phyloP scores from a whole-genome alignment of 1,140 invertebrate species.

The Drosophila santomea region DNA sequence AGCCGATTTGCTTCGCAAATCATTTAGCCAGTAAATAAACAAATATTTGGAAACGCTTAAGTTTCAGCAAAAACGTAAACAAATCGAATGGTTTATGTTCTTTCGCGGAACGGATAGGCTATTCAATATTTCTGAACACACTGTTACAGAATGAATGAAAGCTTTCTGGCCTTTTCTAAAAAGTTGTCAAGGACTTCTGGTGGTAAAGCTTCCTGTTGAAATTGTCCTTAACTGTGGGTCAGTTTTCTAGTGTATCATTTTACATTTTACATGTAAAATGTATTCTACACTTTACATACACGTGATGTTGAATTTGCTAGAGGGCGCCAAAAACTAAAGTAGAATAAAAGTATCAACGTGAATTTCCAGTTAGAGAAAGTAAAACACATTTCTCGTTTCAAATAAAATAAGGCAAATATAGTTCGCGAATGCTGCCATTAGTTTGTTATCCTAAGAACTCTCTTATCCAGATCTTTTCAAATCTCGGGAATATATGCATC shows the following conservation, averaged over 20 bases:
- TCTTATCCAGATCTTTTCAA: conserved; percentile 1
- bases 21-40: conserved; percentile 46
- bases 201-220: not conserved
- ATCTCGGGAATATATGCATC: conserved; percentile 4
- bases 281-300: not conserved
- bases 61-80: conserved; percentile 37
- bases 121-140: conserved; percentile 6
- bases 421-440: too few relatives aligned
- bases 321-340: conserved; percentile 9
- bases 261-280: not conserved
- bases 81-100: conserved; percentile 15
- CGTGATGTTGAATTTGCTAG: conserved; percentile 2
- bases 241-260: not conserved
- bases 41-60: conserved; percentile 34
- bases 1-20: conserved; percentile 10
- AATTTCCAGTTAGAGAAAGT: too few relatives aligned
- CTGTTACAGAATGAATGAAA: conserved; percentile 19
- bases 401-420: too few relatives aligned
- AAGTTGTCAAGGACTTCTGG: conserved; percentile 17
- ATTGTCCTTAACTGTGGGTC: not conserved
- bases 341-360: not conserved
- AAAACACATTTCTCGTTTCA: not conserved
- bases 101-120: not conserved
- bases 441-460: not conserved
- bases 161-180: conserved; percentile 4